A percentile compares a stretch with the other conserved stretches of the same genome.
Evolutionary conservation across 2,888 invertebrate species (phyloP).

Genomic region (Steinernema carpocapsae): DNA sequence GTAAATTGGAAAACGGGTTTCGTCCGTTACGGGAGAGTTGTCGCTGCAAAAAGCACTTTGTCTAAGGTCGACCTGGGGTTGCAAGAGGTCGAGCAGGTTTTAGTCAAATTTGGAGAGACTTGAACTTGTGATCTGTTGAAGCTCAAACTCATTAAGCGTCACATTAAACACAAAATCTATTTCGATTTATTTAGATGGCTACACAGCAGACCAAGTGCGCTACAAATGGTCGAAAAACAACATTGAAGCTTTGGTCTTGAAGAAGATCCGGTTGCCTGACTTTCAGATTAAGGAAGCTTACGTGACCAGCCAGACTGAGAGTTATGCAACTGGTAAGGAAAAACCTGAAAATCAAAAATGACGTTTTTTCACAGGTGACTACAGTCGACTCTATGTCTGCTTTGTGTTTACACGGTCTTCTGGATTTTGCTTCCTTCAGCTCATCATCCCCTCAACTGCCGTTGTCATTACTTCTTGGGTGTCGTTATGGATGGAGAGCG

Average conservation of each 20-base stretch:
- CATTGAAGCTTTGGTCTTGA: conserved; percentile 55
- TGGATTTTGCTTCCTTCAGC: conserved; percentile 65
- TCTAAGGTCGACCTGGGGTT: conserved; percentile 28
- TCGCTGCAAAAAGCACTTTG: neutral
- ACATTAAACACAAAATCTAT: neutral
- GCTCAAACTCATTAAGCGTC: neutral
- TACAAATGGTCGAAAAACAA: conserved; percentile 63
- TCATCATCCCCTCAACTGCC: conserved; percentile 67
- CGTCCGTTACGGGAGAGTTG: neutral
- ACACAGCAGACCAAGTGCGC: conserved; percentile 64
- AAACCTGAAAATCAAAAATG: neutral
- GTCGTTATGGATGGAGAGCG: conserved; percentile 66
- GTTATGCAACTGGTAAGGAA: conserved; percentile 59
- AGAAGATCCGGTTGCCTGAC: conserved; percentile 63
- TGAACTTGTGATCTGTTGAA: conserved; percentile 3
- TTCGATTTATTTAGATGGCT: conserved; percentile 58
- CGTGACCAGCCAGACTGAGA: conserved; percentile 63
- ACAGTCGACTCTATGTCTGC: conserved; percentile 66
- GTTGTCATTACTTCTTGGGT: conserved; percentile 67
- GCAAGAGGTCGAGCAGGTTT: conserved; percentile 26
- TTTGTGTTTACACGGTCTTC: conserved; percentile 63
- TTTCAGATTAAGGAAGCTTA: conserved; percentile 65
- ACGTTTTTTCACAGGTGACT: conserved; percentile 52
- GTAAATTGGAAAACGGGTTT: neutral
- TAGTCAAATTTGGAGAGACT: neutral